phyloP scores from a whole-genome alignment of 1,140 invertebrate species.

The Leptopilina boulardi region DNA sequence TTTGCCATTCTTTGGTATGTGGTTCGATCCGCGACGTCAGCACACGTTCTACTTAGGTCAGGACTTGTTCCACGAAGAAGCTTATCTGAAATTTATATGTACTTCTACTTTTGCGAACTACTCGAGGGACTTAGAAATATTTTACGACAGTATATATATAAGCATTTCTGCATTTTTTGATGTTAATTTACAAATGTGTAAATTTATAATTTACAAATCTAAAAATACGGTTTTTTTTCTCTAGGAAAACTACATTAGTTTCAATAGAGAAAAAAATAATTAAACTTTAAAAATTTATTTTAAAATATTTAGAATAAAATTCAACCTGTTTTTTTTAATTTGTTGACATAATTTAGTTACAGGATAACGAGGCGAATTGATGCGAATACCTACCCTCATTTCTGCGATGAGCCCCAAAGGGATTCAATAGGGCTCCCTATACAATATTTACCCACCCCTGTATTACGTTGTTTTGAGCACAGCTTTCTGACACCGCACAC shows the following conservation, averaged over 20 bases:
- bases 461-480: not conserved
- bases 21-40: conserved; percentile 49
- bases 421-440: conserved; percentile 31
- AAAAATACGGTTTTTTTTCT: no score
- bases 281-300: no score
- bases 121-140: not conserved
- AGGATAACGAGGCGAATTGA: conserved; percentile 45
- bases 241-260: no score
- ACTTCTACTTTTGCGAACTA: conserved; percentile 29
- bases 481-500: conserved; percentile 39
- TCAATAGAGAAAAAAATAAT: no score
- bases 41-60: conserved; percentile 33
- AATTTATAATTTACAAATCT: no score
- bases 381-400: conserved; percentile 39
- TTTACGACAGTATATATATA: no score
- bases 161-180: not conserved
- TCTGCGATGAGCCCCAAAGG: conserved; percentile 42
- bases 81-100: conserved; percentile 56
- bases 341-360: conserved; percentile 49
- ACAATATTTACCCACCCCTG: conserved; percentile 40
- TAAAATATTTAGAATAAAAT: no score
- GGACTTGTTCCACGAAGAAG: conserved; percentile 22
- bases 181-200: not conserved
- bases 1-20: not conserved
- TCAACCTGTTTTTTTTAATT: conserved; percentile 1